These are phyloP conservation scores for Styela clava DNA, from an alignment of 23 tunicate species.

Conservation along the genomic window DNA sequence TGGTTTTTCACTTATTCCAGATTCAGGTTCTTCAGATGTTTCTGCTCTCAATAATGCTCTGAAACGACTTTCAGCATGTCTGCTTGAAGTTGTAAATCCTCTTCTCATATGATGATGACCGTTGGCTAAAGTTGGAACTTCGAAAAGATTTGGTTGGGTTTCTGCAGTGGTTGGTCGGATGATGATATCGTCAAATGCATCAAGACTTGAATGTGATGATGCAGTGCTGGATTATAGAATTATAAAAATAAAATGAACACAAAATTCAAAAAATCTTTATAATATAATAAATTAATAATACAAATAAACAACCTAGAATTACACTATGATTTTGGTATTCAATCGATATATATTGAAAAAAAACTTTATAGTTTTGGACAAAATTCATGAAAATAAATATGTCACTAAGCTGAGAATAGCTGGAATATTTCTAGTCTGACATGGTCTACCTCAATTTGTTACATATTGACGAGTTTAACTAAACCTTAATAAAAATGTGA, in stretches of 20 bases:
- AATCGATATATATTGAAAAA: too few species aligned
- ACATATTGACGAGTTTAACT: too few species aligned
- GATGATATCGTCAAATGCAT: slow-evolving; percentile 1
- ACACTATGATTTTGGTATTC: not conserved
- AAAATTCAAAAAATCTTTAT: too few species aligned
- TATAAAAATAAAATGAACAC: too few species aligned
- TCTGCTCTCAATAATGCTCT: slow-evolving; percentile 10
- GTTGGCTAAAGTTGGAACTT: not conserved
- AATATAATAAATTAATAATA: slow-evolving; percentile 4
- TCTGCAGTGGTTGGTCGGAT: not conserved
- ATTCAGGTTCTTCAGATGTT: slow-evolving; percentile 34
- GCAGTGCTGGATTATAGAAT: too few species aligned
- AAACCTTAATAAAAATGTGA: too few species aligned
- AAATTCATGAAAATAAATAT: too few species aligned
- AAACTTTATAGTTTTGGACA: too few species aligned
- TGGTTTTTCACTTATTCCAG: slow-evolving; percentile 21
- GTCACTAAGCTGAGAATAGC: too few species aligned
- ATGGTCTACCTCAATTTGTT: too few species aligned
- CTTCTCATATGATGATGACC: not conserved
- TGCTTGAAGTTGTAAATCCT: slow-evolving; percentile 16
- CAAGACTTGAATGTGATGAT: slow-evolving; percentile 31
- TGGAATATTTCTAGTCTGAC: too few species aligned
- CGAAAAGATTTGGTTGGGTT: not conserved
- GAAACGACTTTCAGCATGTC: slow-evolving; percentile 21
- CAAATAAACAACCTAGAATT: not conserved